phyloP scores from a whole-genome alignment of 2,888 invertebrate species.

The Agonopterix subpropinquella region DNA sequence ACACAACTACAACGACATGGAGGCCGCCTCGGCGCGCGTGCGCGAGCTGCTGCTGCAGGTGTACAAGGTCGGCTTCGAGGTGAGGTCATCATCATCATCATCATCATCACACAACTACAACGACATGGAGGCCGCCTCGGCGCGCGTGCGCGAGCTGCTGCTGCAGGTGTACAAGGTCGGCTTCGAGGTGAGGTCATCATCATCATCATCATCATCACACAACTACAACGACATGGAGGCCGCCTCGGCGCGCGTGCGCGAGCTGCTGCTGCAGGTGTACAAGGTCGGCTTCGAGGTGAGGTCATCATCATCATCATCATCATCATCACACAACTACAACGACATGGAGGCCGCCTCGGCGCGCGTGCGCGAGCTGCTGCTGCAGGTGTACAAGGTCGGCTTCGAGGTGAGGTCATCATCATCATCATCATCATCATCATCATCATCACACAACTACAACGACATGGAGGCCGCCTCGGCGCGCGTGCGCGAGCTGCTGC shows the following conservation, averaged over 20 bases:
- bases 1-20: too few relatives aligned
- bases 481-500: constrained; percentile 68
- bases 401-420: constrained; percentile 89
- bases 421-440: too few relatives aligned
- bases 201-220: neutral
- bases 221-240: too few relatives aligned
- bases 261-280: constrained; percentile 86
- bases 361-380: constrained; percentile 68
- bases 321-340: neutral
- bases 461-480: constrained; percentile 10
- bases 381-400: constrained; percentile 92
- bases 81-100: constrained; percentile 39
- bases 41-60: constrained; percentile 83
- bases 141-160: constrained; percentile 62
- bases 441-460: neutral
- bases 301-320: too few relatives aligned
- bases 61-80: constrained; percentile 93
- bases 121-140: constrained; percentile 3
- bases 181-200: constrained; percentile 87
- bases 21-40: constrained; percentile 25
- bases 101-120: neutral
- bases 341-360: constrained; percentile 10
- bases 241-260: constrained; percentile 35
- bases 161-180: constrained; percentile 93
- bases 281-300: constrained; percentile 91